A percentile compares a stretch with the other conserved stretches of the same genome.
phyloP scores from a whole-genome alignment of 2,888 invertebrate genomes.

The Parnassius mnemosyne region DNA sequence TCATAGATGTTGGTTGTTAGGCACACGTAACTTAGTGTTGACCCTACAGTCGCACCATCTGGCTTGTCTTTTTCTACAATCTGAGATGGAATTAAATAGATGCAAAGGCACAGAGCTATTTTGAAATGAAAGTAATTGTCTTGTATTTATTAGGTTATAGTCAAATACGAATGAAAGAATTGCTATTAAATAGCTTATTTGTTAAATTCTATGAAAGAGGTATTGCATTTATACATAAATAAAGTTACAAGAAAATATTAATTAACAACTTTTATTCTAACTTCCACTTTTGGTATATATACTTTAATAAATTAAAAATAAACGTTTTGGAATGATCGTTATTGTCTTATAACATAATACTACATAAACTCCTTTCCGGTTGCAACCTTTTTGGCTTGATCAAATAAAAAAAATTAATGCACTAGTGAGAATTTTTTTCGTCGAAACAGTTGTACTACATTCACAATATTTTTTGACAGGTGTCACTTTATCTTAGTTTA shows the following conservation, averaged over 20 bases:
- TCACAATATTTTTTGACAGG: constrained; percentile 6
- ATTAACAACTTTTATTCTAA: neutral
- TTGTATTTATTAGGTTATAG: no score
- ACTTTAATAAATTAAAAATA: constrained; percentile 14
- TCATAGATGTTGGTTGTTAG: no score
- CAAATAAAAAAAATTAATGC: no score
- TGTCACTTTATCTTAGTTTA: constrained; percentile 15
- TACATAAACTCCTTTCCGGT: constrained; percentile 2
- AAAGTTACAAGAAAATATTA: neutral
- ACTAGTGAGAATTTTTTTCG: no score
- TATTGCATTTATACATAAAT: constrained; percentile 1
- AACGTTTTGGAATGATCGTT: constrained; percentile 37
- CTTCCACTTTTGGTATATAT: constrained; percentile 15
- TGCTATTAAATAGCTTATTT: no score
- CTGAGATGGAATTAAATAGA: neutral
- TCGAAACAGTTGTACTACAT: no score
- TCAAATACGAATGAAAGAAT: no score
- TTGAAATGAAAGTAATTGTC: no score
- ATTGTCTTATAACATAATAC: constrained; percentile 33
- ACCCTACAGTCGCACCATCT: no score
- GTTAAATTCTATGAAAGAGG: no score
- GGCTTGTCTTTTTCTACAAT: no score
- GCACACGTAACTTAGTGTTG: no score
- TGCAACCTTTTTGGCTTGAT: neutral
- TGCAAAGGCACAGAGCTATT: constrained; percentile 20